Base-by-base conservation (phyloP, 1,140 invertebrate species). In the Calephelis virginiensis region DNA sequence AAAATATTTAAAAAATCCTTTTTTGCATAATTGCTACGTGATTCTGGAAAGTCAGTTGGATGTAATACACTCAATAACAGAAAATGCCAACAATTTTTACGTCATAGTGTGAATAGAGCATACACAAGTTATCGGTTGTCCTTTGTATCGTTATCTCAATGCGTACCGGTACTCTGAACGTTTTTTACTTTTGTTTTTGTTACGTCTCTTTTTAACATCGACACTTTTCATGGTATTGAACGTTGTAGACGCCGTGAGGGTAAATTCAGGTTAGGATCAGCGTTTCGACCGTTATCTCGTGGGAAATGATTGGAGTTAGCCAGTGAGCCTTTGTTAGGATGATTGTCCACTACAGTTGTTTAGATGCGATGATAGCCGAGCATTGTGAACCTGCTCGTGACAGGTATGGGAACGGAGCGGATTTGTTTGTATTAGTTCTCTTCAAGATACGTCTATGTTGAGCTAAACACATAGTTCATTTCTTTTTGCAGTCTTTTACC, bases 241-340 rank as follows among this genome's bases (percentile, higher is more conserved):
- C 72, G 65, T 65, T 64, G 73, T 72, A 71, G 73, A 81, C 77
- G 75, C 81, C 81, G 68, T 72, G 62, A 77, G 76, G 72, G 71
- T 78, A 81, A 80, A 76, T 87, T 82, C 81, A 82, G 78, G 81
- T 77, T 84, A 79, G 80, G 80, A 77, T 85, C 81, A 77, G 73
- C 76, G 76, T 80, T 77, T 68, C 74, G 82, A 89, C 89, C 89
- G 89, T 89, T 91, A 91, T 75, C 84, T 81, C 89, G 89, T 91
- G 89, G 89, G 89, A 91, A 90, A 87, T 85, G 82, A 86, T 85
- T 85, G 81, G 82, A 81, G 77, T 79, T 76, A 74, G 78, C 77
- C 85, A 79, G 80, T 75, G 82, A 80, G 79, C 81, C 85, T 89
- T 91, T 91, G 89, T 91, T 91, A 86, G 82, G 86, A 83, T 80